These are phyloP conservation scores for Brachyptera risi DNA, from an alignment of 2,888 invertebrate species.

Conservation along the genomic window DNA sequence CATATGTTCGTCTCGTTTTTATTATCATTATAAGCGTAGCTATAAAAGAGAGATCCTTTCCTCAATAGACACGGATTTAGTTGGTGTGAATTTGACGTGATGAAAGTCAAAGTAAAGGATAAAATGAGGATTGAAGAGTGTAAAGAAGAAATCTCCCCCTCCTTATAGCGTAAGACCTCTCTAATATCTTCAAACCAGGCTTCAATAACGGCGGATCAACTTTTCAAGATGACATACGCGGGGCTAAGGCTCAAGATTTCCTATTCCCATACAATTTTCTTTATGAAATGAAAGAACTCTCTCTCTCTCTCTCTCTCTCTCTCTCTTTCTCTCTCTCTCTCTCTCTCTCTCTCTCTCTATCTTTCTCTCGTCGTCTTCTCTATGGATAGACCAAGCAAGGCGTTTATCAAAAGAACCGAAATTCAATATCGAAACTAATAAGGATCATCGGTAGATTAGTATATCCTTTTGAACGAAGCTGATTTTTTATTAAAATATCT, in stretches of 20 bases:
- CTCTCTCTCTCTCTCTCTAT: no score
- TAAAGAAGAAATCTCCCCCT: conserved; percentile 7
- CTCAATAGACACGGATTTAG: conserved; percentile 8
- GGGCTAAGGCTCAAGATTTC: background rate
- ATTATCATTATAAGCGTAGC: no score
- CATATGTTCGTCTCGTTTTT: no score
- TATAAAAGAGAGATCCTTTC: no score
- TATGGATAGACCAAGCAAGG: background rate
- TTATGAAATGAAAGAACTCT: conserved; percentile 16
- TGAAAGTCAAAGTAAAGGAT: conserved; percentile 8
- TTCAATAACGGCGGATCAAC: conserved; percentile 19
- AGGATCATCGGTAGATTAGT: background rate
- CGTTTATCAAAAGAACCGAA: conserved; percentile 6
- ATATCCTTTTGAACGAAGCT: background rate
- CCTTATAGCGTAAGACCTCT: conserved; percentile 12
- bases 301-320: background rate
- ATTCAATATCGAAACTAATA: background rate
- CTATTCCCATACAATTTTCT: conserved; percentile 5
- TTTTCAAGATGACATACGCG: conserved; percentile 10
- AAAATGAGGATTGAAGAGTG: conserved; percentile 13
- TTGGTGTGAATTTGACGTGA: background rate
- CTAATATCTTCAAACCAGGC: conserved; percentile 17
- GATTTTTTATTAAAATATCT: background rate
- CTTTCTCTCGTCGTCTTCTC: background rate
- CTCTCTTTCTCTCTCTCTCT: no score